Base-by-base conservation (phyloP, 2,797 vertebrate species). In the Melanotaenia pygmaea region DNA sequence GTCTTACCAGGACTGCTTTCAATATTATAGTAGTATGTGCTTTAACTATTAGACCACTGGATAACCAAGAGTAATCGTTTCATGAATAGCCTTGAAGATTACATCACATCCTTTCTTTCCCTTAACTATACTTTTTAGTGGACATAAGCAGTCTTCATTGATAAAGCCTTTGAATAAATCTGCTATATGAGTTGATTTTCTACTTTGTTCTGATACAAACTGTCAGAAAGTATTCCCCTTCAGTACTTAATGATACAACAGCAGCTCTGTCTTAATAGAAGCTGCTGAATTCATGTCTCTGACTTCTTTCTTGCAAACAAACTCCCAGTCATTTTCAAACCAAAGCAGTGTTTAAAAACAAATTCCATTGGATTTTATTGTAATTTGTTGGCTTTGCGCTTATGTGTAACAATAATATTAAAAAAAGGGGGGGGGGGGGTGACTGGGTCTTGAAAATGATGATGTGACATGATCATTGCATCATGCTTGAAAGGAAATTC, bases 1-100 rank as follows among this genome's bases (percentile, higher is more conserved):
- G 5, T 45, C 18, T 2, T 20, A 38, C 12, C 11, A 11, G 37
- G 12, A 13, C 12, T 38, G 37, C 11, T 58, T 26, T 57, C 18
- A 16, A n/a, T 32, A 32, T 37, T 57, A 9, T 32, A 38, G 58
- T 56, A 20, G 2, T 14, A 40, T 37, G 32, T 53, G 43, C 14
- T 54, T 10, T 53, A 43, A 59, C 37, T 30, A 35, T 59, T 28
- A 53, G 22, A 35, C 22, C 26, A 24, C 63, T 16, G 3, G 13
- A 59, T 18, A 34, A 24, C 35, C 13, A 45, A 40, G 20, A 34
- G 54, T 38, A 63, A 77, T 59, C 37, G 43, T 65, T 54, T 75
- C 63, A 65, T 75, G 40, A 74, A 76, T 35, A 56, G 56, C 50
- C 59, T 66, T 37, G 30, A 75, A 40, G 64, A 59, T 67, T 69